Evolutionary conservation across 2,888 invertebrate species (phyloP), one percentile per base, ranked within the genome.

Genomic region (Cephus runcator): DNA sequence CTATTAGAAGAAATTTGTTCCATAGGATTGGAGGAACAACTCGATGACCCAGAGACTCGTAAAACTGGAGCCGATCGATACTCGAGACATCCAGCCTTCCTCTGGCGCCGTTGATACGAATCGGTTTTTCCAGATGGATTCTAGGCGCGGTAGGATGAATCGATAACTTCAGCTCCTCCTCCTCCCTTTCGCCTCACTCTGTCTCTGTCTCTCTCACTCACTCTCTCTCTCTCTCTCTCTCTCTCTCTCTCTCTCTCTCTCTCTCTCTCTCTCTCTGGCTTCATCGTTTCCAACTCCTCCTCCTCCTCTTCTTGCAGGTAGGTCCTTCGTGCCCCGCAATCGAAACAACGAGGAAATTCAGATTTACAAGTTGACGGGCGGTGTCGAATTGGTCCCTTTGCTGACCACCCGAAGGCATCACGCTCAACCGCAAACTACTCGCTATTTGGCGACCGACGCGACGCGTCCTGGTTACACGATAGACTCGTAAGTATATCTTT

Each of bases 371-470:
- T 87, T 93, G 81, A 95, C 94, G 11, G 95, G 95, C 33, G 96
- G 96, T 34, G 94, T 96, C 75, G 96, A 96, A 91, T 92, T 97
- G 87, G 96, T 96, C 77, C 95, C 96, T 3, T 92, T 97, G 75
- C 91, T 97, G 82, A 95, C 96, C 34, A 93, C 95, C 81, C 93
- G 95, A 84, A 92, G 95, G 79, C 86, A 88, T 85, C 76, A 86
- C 82, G 81, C 87, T 79, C 82, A 88, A 80, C 85, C 87, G 83
- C 83, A 88, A 83, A 82, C 89, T 83, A 81, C 86, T 85, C 87
- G 88, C 75, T 84, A 87, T 75, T 84, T 89, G 69, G 86, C 87
- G 9, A 91, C 91, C 15, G 92, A 92, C 76, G 93, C 93, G 77
- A 92, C 93, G 75, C 92, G 93, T 75, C 91, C 93, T 4, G 93